Conservation (phyloP, 2,113 vertebrate species). For the Polypterus senegalus region DNA sequence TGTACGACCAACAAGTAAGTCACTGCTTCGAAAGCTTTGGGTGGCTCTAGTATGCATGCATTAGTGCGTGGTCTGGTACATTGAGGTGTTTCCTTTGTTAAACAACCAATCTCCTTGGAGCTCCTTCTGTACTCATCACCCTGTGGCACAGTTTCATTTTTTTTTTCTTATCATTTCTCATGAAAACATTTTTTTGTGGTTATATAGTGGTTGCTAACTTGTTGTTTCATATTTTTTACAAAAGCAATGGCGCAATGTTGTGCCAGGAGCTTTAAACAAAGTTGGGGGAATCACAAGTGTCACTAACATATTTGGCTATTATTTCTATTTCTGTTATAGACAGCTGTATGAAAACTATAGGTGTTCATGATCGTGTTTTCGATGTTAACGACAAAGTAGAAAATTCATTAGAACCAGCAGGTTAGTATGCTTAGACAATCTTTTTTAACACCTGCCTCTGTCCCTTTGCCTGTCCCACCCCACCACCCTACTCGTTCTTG, state of each 20-base stretch:
- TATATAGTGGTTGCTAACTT: slow-evolving; percentile 57
- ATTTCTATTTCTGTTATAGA: slow-evolving; percentile 97
- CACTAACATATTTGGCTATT: slow-evolving; percentile 92
- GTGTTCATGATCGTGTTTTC: slow-evolving; percentile 98
- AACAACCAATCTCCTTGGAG: no score
- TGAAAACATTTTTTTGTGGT: slow-evolving; percentile 41
- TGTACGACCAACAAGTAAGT: slow-evolving; percentile 96
- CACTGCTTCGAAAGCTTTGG: slow-evolving; percentile 25
- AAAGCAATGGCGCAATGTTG: slow-evolving; percentile 28
- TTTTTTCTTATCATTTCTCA: slow-evolving; percentile 50
- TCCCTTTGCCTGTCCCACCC: slow-evolving; percentile 45
- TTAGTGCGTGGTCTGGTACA: slow-evolving; percentile 39
- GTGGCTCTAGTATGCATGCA: slow-evolving; percentile 35
- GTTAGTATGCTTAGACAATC: slow-evolving; percentile 95
- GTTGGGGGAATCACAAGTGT: slow-evolving; percentile 46
- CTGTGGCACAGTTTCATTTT: slow-evolving; percentile 35
- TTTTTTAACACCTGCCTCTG: slow-evolving; percentile 63
- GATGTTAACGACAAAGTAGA: slow-evolving; percentile 99
- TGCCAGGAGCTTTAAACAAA: slow-evolving; percentile 41
- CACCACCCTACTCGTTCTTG: slow-evolving; percentile 21
- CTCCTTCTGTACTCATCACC: slow-evolving; percentile 18
- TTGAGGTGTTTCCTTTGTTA: slow-evolving; percentile 17
- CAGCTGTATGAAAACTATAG: slow-evolving; percentile 99
- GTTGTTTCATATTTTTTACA: slow-evolving; percentile 45
- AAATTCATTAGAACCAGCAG: slow-evolving; percentile 99